Percentiles rank a stretch among this genome's conserved stretches.
Conservation (phyloP, 2,797 vertebrate genomes). For the Falco rusticolus region DNA sequence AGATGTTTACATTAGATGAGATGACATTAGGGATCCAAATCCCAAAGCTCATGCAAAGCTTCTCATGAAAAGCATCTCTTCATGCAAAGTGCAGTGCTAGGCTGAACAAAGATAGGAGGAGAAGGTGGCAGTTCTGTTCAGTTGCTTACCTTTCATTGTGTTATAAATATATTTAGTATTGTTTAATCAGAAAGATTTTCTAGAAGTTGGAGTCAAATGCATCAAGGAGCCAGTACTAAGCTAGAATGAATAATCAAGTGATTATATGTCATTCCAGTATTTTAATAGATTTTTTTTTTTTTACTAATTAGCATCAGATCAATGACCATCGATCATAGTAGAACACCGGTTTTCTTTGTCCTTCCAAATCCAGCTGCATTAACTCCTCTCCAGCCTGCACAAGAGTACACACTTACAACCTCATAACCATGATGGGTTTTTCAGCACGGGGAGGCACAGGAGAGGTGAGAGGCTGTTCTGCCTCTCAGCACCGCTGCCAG, state of each 20-base stretch:
- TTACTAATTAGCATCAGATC: slow-evolving; percentile 70
- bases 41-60: slow-evolving; percentile 44
- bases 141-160: not conserved
- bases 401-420: not conserved
- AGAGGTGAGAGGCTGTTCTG: not conserved
- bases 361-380: slow-evolving; percentile 68
- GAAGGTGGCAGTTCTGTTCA: not conserved
- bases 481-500: not conserved
- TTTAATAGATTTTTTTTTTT: slow-evolving; percentile 43
- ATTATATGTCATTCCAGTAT: slow-evolving; percentile 66
- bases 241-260: slow-evolving; percentile 50
- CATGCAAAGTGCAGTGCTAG: not conserved
- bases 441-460: not conserved
- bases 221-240: not conserved
- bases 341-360: slow-evolving; percentile 71
- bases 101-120: not conserved
- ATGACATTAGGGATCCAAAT: slow-evolving; percentile 39
- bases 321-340: slow-evolving; percentile 62
- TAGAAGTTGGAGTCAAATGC: not conserved
- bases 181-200: not conserved
- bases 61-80: slow-evolving; percentile 35
- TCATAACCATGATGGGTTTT: slow-evolving; percentile 26
- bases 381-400: slow-evolving; percentile 61
- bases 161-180: not conserved
- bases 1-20: slow-evolving; percentile 45